Evolutionary conservation across 2,888 invertebrate genomes (phyloP), one percentile per base, ranked within the genome.

Genomic region (Stenurella melanura): DNA sequence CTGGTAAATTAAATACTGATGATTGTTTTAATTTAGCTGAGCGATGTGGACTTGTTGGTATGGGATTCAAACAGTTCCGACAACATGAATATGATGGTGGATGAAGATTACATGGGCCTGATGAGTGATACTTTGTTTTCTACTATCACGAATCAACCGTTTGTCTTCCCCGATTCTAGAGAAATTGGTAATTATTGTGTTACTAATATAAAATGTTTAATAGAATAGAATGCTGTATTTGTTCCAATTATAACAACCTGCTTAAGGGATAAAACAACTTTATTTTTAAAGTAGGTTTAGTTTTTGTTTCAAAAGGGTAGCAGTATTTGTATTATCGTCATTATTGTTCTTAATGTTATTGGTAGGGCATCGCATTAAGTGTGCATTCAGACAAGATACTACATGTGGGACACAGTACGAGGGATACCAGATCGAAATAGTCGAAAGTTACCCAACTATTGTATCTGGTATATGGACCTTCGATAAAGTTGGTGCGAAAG

Each of bases 151-250:
- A 94, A 95, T 89, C 95, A 96, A 89, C 97, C 98, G 9, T 97
- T 98, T 91, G 95, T 96, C 80, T 99, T 99, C 90, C 99, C 99
- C 12, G 98, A 98, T 91, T 95, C 97, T 72, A 93, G 97, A 90
- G 99, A 99, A 92, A 96, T 98, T 84, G 96, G 98, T 98, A 92
- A n/a, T 91, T 73, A 64, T 79, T 66, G 11, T 61, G n/a, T 12
- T 2, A 11, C 0, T 42, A 11, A 56, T 56, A 1, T 18, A n/a
- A 56, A 3, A 56, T 18, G 0, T 18, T 17, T 10, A 0, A 56
- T n/a, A n/a, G n/a, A n/a, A n/a, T n/a, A n/a, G n/a, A n/a, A n/a
- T n/a, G n/a, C n/a, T n/a, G n/a, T n/a, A n/a, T n/a, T n/a, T n/a
- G n/a, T n/a, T n/a, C n/a, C n/a, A n/a, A n/a, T n/a, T n/a, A n/a